Evolutionary conservation across 1,140 invertebrate genomes (phyloP), one percentile per base, ranked within the genome.

Genomic region (Pollicipes pollicipes): DNA sequence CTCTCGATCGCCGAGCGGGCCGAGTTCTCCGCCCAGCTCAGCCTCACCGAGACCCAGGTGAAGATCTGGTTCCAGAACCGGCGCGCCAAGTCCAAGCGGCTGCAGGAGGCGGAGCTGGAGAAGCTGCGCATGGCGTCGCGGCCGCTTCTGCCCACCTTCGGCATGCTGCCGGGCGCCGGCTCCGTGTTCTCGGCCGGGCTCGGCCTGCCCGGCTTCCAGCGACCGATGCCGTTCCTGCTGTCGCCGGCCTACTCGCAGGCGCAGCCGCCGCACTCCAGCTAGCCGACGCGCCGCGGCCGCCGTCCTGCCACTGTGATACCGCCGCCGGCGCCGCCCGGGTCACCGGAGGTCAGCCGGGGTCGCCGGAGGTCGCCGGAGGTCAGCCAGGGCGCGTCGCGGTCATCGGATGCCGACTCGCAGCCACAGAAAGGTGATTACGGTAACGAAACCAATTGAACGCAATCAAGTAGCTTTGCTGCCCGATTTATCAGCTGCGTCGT

Each of bases 51-150:
- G 77, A 87, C 86, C 4, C 86, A 87, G 79, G 79, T 82, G 35
- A 85, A 85, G 77, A 85, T 85, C 71, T 85, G 84, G 84, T 85
- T 86, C 76, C 84, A 85, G 78, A 85, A 85, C 76, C 77, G 84
- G 32, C 75, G 84, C 70, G 84, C 84, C 73, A 85, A 85, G 76
- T 82, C 83, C 28, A 85, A 85, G 73, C 77, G 84, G 73, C 80
- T 85, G 27, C 83, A 85, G 75, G 84, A 85, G 75, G 83, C 84
- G 69, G 84, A 85, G 81, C 78, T 83, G 74, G 81, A 80, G 71
- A 80, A 78, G 73, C 67, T 76, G 26, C 69, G 74, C 21, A 73
- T 76, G 64, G 73, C 80, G 21, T 76, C 78, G 45, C 78, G 79
- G 71, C 79, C 80, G 0, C 78, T 81, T 76, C 73, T 81, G 67